These are phyloP conservation scores for Mesaphorura yosii DNA, from an alignment of 1,140 invertebrate genomes.

Conservation along the genomic window DNA sequence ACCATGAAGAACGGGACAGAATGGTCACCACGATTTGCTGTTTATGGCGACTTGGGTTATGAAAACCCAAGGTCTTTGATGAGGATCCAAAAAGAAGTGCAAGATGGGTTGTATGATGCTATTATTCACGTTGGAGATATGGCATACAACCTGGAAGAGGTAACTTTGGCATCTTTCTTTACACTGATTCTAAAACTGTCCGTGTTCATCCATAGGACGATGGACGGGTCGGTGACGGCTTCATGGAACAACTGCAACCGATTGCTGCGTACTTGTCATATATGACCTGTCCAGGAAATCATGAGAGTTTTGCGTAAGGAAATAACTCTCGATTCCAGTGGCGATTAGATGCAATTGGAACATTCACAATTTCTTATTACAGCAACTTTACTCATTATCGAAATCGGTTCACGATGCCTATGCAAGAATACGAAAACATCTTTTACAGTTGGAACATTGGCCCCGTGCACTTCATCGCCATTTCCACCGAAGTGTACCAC, in stretches of 20 bases:
- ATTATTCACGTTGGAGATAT: conserved; percentile 90
- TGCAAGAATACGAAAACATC: conserved; percentile 55
- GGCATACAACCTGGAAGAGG: conserved; percentile 85
- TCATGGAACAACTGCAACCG: conserved; percentile 73
- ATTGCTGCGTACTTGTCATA: conserved; percentile 79
- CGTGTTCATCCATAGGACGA: conserved; percentile 45
- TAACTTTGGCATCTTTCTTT: conserved; percentile 37
- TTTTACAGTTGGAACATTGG: conserved; percentile 87
- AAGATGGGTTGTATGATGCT: conserved; percentile 68
- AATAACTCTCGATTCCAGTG: conserved; percentile 64
- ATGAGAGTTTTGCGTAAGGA: conserved; percentile 71
- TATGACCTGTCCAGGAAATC: conserved; percentile 80
- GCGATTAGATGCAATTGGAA: conserved; percentile 83
- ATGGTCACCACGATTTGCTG: conserved; percentile 67
- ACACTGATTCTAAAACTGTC: not conserved
- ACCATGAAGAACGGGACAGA: conserved; percentile 47
- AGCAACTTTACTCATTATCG: conserved; percentile 83
- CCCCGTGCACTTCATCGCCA: conserved; percentile 76
- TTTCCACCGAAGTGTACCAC: conserved; percentile 93
- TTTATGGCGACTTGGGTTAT: conserved; percentile 48
- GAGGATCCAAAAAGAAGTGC: conserved; percentile 65
- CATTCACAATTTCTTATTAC: conserved; percentile 66
- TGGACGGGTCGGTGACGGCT: conserved; percentile 69
- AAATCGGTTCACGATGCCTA: conserved; percentile 78
- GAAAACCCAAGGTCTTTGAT: conserved; percentile 51